phyloP scores from a whole-genome alignment of 1,140 invertebrate genomes.

The Ips typographus region DNA sequence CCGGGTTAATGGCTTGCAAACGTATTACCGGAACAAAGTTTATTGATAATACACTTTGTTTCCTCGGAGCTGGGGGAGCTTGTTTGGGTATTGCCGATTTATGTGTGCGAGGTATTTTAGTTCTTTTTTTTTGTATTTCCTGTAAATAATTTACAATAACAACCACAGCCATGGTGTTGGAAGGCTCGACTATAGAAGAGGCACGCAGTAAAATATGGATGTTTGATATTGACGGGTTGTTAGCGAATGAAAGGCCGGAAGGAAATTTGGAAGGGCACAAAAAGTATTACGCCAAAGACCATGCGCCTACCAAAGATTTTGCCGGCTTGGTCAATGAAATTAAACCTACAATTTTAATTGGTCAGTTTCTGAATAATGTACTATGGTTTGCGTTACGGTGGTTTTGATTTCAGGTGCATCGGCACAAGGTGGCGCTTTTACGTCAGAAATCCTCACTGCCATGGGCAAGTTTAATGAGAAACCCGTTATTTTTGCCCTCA shows the following conservation, averaged over 20 bases:
- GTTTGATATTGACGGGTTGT: constrained; percentile 81
- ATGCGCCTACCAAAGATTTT: constrained; percentile 74
- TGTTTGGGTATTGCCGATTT: constrained; percentile 87
- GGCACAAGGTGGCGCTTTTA: constrained; percentile 87
- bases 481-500: constrained; percentile 93
- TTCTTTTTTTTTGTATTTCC: not conserved
- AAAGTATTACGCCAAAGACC: constrained; percentile 79
- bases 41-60: constrained; percentile 81
- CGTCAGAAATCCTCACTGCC: constrained; percentile 75
- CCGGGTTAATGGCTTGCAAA: constrained; percentile 82
- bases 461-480: constrained; percentile 86
- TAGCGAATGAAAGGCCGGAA: constrained; percentile 72
- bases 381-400: not conserved
- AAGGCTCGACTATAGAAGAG: constrained; percentile 74
- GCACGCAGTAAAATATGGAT: constrained; percentile 85
- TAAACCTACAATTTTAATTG: constrained; percentile 84
- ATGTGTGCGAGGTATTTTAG: constrained; percentile 26
- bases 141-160: not conserved
- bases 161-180: constrained; percentile 47
- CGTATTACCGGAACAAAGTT: constrained; percentile 78
- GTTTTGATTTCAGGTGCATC: constrained; percentile 69
- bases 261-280: constrained; percentile 78
- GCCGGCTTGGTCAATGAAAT: constrained; percentile 77
- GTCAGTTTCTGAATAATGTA: constrained; percentile 54
- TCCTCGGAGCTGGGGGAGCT: constrained; percentile 91